These are phyloP conservation scores for Thaleichthys pacificus DNA, from an alignment of 2,797 vertebrate species.

Conservation along the genomic window DNA sequence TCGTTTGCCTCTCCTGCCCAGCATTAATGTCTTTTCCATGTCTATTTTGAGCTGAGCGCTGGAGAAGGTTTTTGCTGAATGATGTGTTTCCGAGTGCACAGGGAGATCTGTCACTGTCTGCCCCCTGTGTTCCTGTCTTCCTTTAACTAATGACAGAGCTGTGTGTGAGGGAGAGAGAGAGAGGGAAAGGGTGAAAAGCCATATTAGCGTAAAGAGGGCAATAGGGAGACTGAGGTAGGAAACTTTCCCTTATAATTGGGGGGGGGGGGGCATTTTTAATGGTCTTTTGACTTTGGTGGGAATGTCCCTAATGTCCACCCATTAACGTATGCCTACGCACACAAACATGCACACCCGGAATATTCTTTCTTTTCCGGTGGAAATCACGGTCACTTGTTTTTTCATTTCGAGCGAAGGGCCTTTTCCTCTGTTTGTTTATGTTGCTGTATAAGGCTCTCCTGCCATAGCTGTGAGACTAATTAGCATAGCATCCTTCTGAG, in stretches of 20 bases:
- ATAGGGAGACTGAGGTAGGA: conserved; percentile 15
- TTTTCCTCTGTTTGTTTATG: conserved; percentile 25
- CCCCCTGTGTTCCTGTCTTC: conserved; percentile 53
- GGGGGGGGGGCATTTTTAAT: not conserved
- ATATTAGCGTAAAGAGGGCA: conserved; percentile 34
- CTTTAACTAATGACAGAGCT: conserved; percentile 67
- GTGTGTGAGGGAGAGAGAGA: conserved; percentile 11
- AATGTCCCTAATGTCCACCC: too few relatives aligned
- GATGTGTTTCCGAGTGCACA: conserved; percentile 68
- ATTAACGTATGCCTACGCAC: not conserved
- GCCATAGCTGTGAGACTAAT: conserved; percentile 16
- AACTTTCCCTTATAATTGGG: too few relatives aligned
- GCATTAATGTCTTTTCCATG: conserved; percentile 74
- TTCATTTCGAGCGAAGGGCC: conserved; percentile 1
- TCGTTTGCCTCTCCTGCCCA: conserved; percentile 53
- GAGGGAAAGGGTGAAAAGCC: conserved; percentile 29
- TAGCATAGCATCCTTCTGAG: conserved; percentile 39
- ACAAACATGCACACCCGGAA: not conserved
- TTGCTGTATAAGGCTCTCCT: conserved; percentile 21
- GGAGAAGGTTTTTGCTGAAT: conserved; percentile 68
- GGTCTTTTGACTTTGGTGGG: too few relatives aligned
- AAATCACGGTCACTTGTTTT: not conserved
- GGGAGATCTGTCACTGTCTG: conserved; percentile 71
- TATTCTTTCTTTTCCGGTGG: too few relatives aligned
- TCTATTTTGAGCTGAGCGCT: conserved; percentile 64